A percentile compares a stretch with the other conserved stretches of the same genome.
phyloP scores from a whole-genome alignment of 2,797 vertebrate genomes.

The Aphelocoma californica region DNA sequence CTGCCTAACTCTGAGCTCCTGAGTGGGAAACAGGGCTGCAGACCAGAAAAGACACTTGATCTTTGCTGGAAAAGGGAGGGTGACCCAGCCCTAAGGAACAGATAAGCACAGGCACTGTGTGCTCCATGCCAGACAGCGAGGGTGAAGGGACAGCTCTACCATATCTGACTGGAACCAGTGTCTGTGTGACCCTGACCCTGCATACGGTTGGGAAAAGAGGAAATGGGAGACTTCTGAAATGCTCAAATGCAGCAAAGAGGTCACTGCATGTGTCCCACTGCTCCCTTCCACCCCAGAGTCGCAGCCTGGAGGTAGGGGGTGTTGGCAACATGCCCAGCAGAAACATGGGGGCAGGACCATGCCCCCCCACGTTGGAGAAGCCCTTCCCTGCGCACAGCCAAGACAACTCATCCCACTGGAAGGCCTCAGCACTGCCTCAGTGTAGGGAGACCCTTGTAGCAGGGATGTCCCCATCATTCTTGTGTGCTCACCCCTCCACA shows the following conservation, averaged over 20 bases:
- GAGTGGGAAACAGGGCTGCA: neutral
- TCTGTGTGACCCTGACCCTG: accelerated
- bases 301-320: accelerated
- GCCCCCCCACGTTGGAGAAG: neutral
- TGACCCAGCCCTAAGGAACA: neutral
- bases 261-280: accelerated
- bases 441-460: neutral
- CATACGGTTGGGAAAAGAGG: accelerated
- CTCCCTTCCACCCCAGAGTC: neutral
- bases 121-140: neutral
- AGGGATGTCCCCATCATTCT: neutral
- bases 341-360: neutral
- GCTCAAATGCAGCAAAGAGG: neutral
- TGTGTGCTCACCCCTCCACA: neutral
- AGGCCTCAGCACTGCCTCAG: neutral
- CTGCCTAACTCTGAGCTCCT: neutral
- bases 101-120: neutral
- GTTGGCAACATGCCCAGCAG: neutral
- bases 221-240: neutral
- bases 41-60: neutral
- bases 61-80: neutral
- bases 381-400: neutral
- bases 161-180: neutral
- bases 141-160: neutral
- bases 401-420: neutral